Base-by-base conservation (phyloP, 2,113 vertebrate genomes). In the Rhabdomys dilectus region DNA sequence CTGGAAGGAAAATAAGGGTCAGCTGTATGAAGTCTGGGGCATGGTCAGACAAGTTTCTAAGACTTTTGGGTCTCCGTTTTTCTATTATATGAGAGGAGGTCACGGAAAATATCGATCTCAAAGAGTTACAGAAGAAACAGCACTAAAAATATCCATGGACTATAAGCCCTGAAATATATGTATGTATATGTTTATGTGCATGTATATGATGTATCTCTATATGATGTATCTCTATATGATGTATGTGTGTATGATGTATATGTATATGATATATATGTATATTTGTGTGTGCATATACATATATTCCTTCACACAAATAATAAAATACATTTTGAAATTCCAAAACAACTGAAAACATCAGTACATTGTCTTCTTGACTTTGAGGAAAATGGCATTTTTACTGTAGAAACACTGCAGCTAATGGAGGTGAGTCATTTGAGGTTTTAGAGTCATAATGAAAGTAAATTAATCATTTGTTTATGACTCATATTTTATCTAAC, bases 381-480 rank as follows among this genome's bases (percentile, higher is more conserved):
- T 92, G 72, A 82, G 97, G 60, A 70, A 66, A 95, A 93, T 92
- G 93, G n/a, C 95, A 93, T 93, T 77, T 88, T 94, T 91, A 64
- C 88, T 97, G 94, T 93, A 92, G 7, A 95, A 97, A 97, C 45
- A 51, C 1, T 8, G 29, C 86, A 91, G 77, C 5, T 77, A 95
- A 80, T 60, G 12, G 36, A 48, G 89, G 75, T 24, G 62, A 5
- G 42, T 3, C 22, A 90, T 24, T 70, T 75, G 92, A 97, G 51
- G 92, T 96, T 97, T 91, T 70, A 95, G 51, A 93, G 48, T 92
- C 2, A 94, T 4, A 48, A 96, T 58, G 75, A 45, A 91, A 94
- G 94, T 94, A 97, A 97, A 96, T 81, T 60, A 94, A 95, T 95
- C 66, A 96, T 97, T 78, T n/a, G 42, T 78, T 91, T 89, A 93